Base-by-base conservation (phyloP, 2,113 vertebrate species). In the Nettapus auritus region DNA sequence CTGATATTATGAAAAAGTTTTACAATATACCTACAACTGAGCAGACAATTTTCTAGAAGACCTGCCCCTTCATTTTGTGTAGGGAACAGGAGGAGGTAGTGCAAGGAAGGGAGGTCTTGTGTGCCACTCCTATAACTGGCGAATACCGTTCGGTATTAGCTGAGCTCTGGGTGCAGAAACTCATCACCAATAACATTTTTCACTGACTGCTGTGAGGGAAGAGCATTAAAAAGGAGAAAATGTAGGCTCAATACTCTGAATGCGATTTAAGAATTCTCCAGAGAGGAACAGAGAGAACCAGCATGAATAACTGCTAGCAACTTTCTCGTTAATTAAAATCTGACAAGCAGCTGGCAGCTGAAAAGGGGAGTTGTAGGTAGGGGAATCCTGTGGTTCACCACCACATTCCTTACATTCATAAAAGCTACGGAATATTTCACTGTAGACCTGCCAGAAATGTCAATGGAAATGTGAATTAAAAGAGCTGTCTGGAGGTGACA, bases 271-370 rank as follows among this genome's bases (percentile, higher is more conserved):
- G 76, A 97, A 96, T 89, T 96, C 97, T 97, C 95, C 69, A 75
- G 93, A 96, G 96, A 96, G 87, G 83, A 96, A 90, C 91, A 90
- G 94, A 94, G 82, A 91, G 82, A 96, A 92, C 60, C 92, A 81
- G 93, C 94, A 96, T 94, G 96, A 97, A 95, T 96, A 97, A 97
- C 96, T 96, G 94, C 93, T 96, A 97, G 95, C 91, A 94, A 96
- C 94, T 96, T 96, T 97, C 95, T 95, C 40, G 38, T 97, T 97
- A 97, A 97, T 97, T 97, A 97, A 96, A 97, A 95, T 95, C 95
- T 97, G 97, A 97, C 97, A 97, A 96, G 96, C 93, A 97, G 96
- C 95, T 97, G 96, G 97, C 96, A 97, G 95, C 96, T 97, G 95
- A 97, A 97, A 97, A 85, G 89, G 79, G 94, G 97, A 97, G 96